phyloP scores from a whole-genome alignment of 1,140 invertebrate genomes.

The Spodoptera litura region DNA sequence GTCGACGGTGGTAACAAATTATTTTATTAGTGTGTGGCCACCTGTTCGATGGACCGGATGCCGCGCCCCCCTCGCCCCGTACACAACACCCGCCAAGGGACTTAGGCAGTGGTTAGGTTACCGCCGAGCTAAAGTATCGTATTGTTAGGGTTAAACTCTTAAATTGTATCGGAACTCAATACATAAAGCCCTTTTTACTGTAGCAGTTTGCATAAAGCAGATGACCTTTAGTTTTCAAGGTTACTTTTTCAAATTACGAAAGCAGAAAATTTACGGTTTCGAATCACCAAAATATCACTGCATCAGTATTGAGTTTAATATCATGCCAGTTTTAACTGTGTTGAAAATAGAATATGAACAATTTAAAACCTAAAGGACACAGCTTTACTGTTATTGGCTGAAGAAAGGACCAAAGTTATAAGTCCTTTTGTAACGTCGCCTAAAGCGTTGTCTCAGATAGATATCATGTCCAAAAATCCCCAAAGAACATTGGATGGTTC shows the following conservation, averaged over 20 bases:
- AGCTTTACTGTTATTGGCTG: slow-evolving; percentile 1
- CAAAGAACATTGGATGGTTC: slow-evolving; percentile 59
- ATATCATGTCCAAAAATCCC: slow-evolving; percentile 65
- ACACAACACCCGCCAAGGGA: slow-evolving; percentile 48
- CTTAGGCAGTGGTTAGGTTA: slow-evolving; percentile 43
- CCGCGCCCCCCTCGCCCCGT: slow-evolving; percentile 67
- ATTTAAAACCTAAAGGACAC: not conserved
- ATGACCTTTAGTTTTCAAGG: too few relatives aligned
- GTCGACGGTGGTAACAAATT: slow-evolving; percentile 67
- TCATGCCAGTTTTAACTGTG: too few relatives aligned
- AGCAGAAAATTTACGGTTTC: too few relatives aligned
- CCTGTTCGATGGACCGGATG: slow-evolving; percentile 80
- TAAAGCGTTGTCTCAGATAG: slow-evolving; percentile 61
- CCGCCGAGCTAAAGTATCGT: slow-evolving; percentile 16
- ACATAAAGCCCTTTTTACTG: too few relatives aligned
- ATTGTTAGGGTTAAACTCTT: slow-evolving; percentile 16
- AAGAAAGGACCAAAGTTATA: slow-evolving; percentile 56
- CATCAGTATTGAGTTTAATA: too few relatives aligned
- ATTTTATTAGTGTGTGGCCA: slow-evolving; percentile 77
- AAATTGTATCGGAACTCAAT: not conserved
- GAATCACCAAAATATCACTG: not conserved
- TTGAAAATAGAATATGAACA: not conserved
- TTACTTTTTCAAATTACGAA: too few relatives aligned
- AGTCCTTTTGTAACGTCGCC: slow-evolving; percentile 62
- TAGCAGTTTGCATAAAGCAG: too few relatives aligned